Percentiles rank a stretch among this genome's conserved stretches.
Conservation (phyloP, 2,888 invertebrate species). For the Ceramica pisi region DNA sequence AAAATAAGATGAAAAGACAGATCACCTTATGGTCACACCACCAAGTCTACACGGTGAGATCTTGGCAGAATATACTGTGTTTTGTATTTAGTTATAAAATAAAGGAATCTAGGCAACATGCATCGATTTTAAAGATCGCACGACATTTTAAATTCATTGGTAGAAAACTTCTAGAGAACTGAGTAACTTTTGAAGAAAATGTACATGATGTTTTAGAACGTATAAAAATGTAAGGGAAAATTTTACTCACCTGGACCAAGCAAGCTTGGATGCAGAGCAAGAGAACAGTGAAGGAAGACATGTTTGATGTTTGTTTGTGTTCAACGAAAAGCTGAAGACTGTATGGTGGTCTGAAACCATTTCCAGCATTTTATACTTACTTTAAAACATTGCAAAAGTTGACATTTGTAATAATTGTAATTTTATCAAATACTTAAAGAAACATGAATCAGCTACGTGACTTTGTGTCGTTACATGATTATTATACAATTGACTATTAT, state of each 20-base stretch:
- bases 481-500: conserved; percentile 43
- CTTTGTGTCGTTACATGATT: background rate
- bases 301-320: conserved; percentile 49
- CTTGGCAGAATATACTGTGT: no score
- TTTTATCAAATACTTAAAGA: conserved; percentile 3
- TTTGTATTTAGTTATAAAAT: no score
- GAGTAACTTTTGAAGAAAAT: no score
- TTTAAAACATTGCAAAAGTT: conserved; percentile 14
- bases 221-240: background rate
- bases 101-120: no score
- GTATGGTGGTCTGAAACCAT: background rate
- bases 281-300: conserved; percentile 69
- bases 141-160: no score
- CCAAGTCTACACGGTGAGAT: no score
- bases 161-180: no score
- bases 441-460: conserved; percentile 17
- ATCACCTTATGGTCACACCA: no score
- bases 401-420: background rate
- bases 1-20: no score
- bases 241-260: conserved; percentile 69
- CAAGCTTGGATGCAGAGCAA: conserved; percentile 72
- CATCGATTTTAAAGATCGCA: no score
- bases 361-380: conserved; percentile 21
- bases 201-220: no score
- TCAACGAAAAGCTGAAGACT: conserved; percentile 42